Evolutionary conservation across 1,140 invertebrate species (phyloP).

Genomic region (Papilio xuthus): DNA sequence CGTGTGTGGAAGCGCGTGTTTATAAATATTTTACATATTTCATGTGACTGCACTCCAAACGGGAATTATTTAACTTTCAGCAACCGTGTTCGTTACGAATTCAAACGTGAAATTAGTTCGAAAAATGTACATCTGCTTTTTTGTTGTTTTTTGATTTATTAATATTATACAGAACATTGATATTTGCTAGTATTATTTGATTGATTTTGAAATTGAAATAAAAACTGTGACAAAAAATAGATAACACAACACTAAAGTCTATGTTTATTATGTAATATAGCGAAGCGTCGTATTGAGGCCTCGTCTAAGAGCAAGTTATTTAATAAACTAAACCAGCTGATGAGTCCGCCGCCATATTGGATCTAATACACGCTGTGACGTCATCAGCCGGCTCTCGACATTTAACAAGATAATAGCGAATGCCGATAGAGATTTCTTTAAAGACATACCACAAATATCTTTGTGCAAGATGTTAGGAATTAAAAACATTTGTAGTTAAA

Average conservation of each 20-base stretch:
- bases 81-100: constrained; percentile 8
- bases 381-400: background rate
- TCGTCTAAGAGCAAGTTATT: constrained; percentile 12
- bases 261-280: background rate
- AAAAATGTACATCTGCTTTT: background rate
- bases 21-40: constrained; percentile 38
- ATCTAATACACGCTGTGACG: constrained; percentile 11
- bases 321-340: constrained; percentile 23
- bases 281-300: background rate
- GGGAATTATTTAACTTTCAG: constrained; percentile 27
- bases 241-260: background rate
- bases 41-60: constrained; percentile 25
- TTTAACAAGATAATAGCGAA: constrained; percentile 18
- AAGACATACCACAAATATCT: constrained; percentile 10
- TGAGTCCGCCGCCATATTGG: constrained; percentile 22
- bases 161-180: too few relatives aligned
- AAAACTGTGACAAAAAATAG: background rate
- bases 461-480: background rate
- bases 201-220: too few relatives aligned
- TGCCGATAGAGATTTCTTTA: constrained; percentile 22
- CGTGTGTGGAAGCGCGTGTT: constrained; percentile 31
- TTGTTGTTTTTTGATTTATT: background rate
- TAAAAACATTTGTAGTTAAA: background rate
- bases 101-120: background rate
- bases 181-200: too few relatives aligned